A percentile compares a stretch with the other conserved stretches of the same genome.
phyloP scores from a whole-genome alignment of 2,113 vertebrate species.

The Forbesichthys agassizii region DNA sequence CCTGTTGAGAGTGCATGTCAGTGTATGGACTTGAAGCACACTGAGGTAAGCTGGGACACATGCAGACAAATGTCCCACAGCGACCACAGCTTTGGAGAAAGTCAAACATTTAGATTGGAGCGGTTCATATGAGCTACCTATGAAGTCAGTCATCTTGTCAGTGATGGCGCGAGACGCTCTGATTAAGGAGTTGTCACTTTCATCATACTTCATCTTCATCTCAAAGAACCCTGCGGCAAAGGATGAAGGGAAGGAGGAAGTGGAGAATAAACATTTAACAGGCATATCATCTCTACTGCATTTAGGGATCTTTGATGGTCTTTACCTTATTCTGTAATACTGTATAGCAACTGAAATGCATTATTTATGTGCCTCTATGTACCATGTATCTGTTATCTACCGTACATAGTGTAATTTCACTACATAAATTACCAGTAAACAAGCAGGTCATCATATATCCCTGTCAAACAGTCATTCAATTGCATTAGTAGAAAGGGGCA shows the following conservation, averaged over 20 bases:
- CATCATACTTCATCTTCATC: constrained; percentile 99
- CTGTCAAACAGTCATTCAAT: neutral
- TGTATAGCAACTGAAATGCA: no score
- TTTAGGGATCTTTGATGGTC: no score
- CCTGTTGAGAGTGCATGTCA: constrained; percentile 71
- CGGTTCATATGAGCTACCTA: constrained; percentile 75
- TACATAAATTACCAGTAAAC: neutral
- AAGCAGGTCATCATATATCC: neutral
- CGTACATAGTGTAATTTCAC: neutral
- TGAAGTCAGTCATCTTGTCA: constrained; percentile 88
- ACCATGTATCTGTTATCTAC: no score
- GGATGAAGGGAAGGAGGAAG: neutral
- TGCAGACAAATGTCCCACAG: neutral
- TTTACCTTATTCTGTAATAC: no score
- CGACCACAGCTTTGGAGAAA: neutral
- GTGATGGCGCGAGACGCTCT: constrained; percentile 89
- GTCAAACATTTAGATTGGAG: neutral
- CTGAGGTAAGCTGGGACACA: neutral
- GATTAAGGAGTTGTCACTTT: constrained; percentile 91
- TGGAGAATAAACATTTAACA: no score
- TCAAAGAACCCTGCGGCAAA: constrained; percentile 88
- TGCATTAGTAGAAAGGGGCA: neutral
- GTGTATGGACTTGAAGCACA: neutral
- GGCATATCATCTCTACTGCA: no score
- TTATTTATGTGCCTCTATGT: no score